phyloP scores from a whole-genome alignment of 2,113 vertebrate genomes.

The Sigmodon hispidus region DNA sequence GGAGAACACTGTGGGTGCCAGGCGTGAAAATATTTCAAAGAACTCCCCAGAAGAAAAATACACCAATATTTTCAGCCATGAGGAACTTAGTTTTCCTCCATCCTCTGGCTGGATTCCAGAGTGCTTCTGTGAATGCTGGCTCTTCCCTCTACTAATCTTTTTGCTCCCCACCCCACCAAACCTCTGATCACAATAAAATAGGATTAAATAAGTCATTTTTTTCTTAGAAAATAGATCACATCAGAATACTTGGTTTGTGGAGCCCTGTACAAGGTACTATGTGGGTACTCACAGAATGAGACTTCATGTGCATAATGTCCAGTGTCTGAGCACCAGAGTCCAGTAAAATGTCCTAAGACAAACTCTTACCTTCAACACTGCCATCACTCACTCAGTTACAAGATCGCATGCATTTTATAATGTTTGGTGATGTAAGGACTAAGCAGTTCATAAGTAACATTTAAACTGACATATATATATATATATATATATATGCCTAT shows the following conservation, averaged over 20 bases:
- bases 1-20: background rate
- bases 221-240: background rate
- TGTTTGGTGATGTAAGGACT: background rate
- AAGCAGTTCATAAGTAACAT: slow-evolving; percentile 16
- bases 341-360: background rate
- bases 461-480: slow-evolving; percentile 25
- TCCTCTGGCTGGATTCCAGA: background rate
- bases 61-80: background rate
- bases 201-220: background rate
- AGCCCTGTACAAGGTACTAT: background rate
- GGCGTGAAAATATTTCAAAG: slow-evolving; percentile 1
- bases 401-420: slow-evolving; percentile 15
- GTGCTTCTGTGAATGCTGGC: too few relatives aligned
- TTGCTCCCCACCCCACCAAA: too few relatives aligned
- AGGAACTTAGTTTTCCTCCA: background rate
- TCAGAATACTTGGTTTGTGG: background rate
- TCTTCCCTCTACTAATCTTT: background rate
- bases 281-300: background rate
- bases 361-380: background rate
- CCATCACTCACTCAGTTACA: background rate
- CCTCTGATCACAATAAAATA: background rate
- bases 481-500: too few relatives aligned
- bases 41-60: background rate
- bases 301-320: background rate
- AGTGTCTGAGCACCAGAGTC: background rate